These are phyloP conservation scores for Halocaridina rubra DNA, from an alignment of 2,888 invertebrate genomes.

Conservation along the genomic window DNA sequence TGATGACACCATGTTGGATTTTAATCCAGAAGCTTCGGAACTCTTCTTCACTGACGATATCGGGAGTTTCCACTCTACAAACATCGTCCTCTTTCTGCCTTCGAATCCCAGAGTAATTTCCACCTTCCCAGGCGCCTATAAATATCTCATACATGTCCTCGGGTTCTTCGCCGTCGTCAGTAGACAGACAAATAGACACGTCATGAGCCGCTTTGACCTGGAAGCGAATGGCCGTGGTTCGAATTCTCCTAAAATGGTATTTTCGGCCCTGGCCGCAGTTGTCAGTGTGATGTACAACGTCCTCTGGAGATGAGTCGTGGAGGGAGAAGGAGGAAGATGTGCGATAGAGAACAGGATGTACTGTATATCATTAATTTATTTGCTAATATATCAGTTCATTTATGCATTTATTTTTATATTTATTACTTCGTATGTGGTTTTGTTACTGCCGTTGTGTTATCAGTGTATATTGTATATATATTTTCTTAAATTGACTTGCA, in stretches of 20 bases:
- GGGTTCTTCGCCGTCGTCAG: constrained; percentile 76
- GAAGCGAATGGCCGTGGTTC: constrained; percentile 77
- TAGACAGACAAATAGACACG: constrained; percentile 84
- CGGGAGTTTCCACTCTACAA: constrained; percentile 78
- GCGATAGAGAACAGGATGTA: too few relatives aligned
- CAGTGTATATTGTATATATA: too few relatives aligned
- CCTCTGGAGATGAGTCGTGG: too few relatives aligned
- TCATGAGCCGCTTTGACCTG: constrained; percentile 83
- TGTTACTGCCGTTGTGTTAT: too few relatives aligned
- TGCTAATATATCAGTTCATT: too few relatives aligned
- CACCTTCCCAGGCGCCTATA: constrained; percentile 86
- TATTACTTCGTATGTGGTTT: too few relatives aligned
- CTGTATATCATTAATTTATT: too few relatives aligned
- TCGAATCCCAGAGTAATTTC: constrained; percentile 81
- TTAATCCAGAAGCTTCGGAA: constrained; percentile 84
- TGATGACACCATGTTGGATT: constrained; percentile 48
- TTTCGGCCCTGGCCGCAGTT: constrained; percentile 76
- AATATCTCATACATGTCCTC: constrained; percentile 88
- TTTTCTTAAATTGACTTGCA: too few relatives aligned
- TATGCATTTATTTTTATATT: too few relatives aligned
- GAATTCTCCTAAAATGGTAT: constrained; percentile 83
- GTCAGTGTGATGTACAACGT: constrained; percentile 82
- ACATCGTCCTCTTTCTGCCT: constrained; percentile 83
- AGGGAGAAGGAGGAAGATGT: too few relatives aligned
- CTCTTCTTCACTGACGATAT: constrained; percentile 76